phyloP scores from a whole-genome alignment of 1,140 invertebrate genomes.

The Ylistrum balloti region DNA sequence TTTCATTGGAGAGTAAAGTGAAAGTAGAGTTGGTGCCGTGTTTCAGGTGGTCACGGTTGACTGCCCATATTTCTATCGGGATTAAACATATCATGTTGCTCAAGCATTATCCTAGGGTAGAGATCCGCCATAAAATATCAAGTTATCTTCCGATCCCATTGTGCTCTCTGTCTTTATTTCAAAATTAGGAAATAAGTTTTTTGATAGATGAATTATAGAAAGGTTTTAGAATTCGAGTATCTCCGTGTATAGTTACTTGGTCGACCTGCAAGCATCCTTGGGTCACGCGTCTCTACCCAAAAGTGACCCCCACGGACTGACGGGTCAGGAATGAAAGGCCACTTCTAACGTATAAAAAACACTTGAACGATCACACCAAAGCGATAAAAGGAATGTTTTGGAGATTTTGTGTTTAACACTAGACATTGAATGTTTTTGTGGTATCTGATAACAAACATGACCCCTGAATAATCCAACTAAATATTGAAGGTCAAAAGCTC shows the following conservation, averaged over 20 bases:
- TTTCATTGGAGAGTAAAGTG: neutral
- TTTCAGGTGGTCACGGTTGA: neutral
- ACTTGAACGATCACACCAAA: neutral
- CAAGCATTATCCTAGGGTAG: neutral
- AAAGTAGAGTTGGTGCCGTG: neutral
- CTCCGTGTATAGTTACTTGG: neutral
- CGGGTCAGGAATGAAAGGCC: neutral
- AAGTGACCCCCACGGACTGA: neutral
- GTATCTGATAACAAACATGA: neutral
- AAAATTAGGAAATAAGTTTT: neutral
- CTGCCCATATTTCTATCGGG: neutral
- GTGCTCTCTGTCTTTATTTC: neutral
- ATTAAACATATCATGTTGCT: neutral
- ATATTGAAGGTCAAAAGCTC: neutral
- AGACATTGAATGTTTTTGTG: conserved; percentile 14
- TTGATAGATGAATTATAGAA: neutral
- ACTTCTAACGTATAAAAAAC: neutral
- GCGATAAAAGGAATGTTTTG: neutral
- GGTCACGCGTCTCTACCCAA: neutral
- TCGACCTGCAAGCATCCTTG: neutral
- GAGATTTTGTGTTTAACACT: neutral
- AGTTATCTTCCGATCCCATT: neutral
- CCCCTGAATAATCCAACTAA: neutral
- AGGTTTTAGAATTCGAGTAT: neutral
- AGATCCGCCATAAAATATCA: neutral